phyloP scores from a whole-genome alignment of 2,113 vertebrate genomes.

The Cricetomys ansorgei region DNA sequence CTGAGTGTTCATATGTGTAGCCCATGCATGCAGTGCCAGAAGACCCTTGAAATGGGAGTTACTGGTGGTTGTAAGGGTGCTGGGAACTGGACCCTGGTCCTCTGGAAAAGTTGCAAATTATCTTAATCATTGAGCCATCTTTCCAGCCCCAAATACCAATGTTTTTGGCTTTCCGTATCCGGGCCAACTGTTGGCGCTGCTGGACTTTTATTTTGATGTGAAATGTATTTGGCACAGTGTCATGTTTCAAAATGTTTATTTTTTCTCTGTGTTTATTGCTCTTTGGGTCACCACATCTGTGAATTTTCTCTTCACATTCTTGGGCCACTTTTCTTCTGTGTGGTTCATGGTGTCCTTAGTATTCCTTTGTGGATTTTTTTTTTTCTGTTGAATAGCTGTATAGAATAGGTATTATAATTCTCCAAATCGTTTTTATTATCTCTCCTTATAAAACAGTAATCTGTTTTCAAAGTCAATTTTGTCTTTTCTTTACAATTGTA shows the following conservation, averaged over 20 bases:
- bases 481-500: background rate
- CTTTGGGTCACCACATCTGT: background rate
- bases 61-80: background rate
- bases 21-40: background rate
- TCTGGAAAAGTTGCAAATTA: background rate
- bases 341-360: background rate
- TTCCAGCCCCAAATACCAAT: background rate
- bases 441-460: background rate
- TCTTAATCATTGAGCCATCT: too few relatives aligned
- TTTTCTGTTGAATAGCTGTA: background rate
- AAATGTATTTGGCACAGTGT: background rate
- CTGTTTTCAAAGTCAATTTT: background rate
- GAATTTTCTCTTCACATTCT: background rate
- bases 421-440: background rate
- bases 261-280: background rate
- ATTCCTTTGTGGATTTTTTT: too few relatives aligned
- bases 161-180: background rate
- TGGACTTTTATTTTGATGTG: background rate
- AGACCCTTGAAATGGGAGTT: background rate
- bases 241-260: background rate
- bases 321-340: background rate
- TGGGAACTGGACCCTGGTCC: background rate
- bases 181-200: background rate
- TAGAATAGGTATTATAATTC: background rate
- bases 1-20: background rate